Percentiles rank a stretch among this genome's conserved stretches.
Evolutionary conservation across 2,888 invertebrate species (phyloP).

Genomic region (Synanthedon vespiformis): DNA sequence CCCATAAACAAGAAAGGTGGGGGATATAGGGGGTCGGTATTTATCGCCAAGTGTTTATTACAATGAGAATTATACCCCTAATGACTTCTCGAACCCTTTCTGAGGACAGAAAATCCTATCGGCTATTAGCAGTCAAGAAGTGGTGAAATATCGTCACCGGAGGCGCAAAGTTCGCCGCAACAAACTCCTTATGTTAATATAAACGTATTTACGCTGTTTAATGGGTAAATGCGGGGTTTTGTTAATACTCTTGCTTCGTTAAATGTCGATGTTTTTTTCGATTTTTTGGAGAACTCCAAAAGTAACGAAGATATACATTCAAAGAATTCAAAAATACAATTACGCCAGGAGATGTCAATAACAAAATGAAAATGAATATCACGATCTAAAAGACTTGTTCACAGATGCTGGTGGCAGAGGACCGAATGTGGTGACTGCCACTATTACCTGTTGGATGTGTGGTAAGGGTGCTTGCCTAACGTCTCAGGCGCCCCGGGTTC

Average conservation of each 20-base stretch:
- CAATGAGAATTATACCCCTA: constrained; percentile 67
- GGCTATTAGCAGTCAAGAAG: constrained; percentile 65
- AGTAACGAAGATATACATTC: too few relatives aligned
- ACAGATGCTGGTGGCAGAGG: too few relatives aligned
- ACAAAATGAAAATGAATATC: too few relatives aligned
- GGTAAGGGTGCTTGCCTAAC: too few relatives aligned
- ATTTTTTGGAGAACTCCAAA: too few relatives aligned
- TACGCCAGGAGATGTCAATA: too few relatives aligned
- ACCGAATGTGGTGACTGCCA: too few relatives aligned
- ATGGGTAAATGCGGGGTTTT: neutral
- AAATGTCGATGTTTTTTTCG: too few relatives aligned
- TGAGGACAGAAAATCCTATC: constrained; percentile 64
- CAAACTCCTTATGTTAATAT: constrained; percentile 53
- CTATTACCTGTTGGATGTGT: too few relatives aligned
- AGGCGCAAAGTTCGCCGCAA: constrained; percentile 25
- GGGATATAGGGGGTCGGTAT: constrained; percentile 64
- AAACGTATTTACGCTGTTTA: constrained; percentile 17
- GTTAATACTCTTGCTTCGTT: neutral
- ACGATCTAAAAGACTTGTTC: too few relatives aligned
- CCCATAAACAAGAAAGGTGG: constrained; percentile 54
- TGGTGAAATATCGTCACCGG: constrained; percentile 49
- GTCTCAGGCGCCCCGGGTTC: too few relatives aligned
- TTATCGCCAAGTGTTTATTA: constrained; percentile 67
- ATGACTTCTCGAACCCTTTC: constrained; percentile 53
- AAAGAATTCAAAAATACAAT: too few relatives aligned